These are phyloP conservation scores for Setipinna tenuifilis DNA, from an alignment of 2,797 vertebrate species.

Conservation along the genomic window DNA sequence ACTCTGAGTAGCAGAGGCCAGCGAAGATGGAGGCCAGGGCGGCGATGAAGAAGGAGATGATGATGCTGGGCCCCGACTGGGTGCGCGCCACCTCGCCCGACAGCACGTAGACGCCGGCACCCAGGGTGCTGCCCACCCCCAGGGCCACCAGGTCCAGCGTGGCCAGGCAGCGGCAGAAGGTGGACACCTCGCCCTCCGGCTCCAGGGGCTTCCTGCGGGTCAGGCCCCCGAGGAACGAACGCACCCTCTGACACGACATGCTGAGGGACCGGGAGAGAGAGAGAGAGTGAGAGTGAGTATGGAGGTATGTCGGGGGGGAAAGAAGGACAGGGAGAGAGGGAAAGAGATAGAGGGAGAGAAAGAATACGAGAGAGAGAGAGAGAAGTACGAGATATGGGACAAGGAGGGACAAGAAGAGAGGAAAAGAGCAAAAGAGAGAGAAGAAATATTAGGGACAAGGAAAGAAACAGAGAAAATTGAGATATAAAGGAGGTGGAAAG, in stretches of 20 bases:
- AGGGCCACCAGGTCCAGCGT: slow-evolving; percentile 81
- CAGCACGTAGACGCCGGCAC: slow-evolving; percentile 83
- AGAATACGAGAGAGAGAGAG: background rate
- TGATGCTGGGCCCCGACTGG: slow-evolving; percentile 81
- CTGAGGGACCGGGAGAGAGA: slow-evolving; percentile 38
- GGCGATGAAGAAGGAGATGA: slow-evolving; percentile 86
- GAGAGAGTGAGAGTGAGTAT: slow-evolving; percentile 23
- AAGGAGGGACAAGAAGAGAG: slow-evolving; percentile 3
- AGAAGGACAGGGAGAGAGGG: background rate
- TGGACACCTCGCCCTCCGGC: slow-evolving; percentile 69
- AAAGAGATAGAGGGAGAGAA: background rate
- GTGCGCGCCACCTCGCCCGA: slow-evolving; percentile 85
- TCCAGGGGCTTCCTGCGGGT: slow-evolving; percentile 78
- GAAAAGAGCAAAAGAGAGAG: no score
- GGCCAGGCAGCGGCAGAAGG: slow-evolving; percentile 80
- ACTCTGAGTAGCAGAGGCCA: slow-evolving; percentile 85
- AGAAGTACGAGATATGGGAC: no score
- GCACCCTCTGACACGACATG: slow-evolving; percentile 53
- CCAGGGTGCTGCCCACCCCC: slow-evolving; percentile 81
- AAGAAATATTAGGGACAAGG: no score
- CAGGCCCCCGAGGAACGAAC: slow-evolving; percentile 66
- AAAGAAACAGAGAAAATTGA: no score
- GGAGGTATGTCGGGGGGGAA: slow-evolving; percentile 24
- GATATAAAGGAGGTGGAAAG: no score
- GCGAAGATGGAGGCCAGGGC: slow-evolving; percentile 83